Base-by-base conservation (phyloP, 1,140 invertebrate species). In the Papilio polyxenes region DNA sequence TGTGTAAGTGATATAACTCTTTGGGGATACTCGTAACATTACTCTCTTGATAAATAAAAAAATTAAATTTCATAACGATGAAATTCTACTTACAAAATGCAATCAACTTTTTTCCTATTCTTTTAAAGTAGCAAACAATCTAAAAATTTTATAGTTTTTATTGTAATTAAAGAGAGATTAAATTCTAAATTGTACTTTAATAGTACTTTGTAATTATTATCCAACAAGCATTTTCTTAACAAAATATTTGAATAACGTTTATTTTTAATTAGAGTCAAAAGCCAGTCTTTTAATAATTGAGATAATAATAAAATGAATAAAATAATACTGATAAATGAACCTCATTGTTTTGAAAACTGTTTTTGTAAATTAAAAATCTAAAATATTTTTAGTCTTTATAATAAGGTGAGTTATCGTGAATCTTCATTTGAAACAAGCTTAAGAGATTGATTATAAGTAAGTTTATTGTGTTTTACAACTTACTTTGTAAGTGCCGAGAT, bases 401-500 rank as follows among this genome's bases (percentile, higher is more conserved):
- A 10, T 74, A 75, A 53, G 23, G 40, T 44, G 40, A 44, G 4
- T 4, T 44, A 44, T 44, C 7, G 3, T 44, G 40, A 7, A 44
- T 3, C 1, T 44, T 44, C 7, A 44, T 44, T 44, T 44, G 7
- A 44, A 44, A 44, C 40, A 1, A 44, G 40, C 4, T 44, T 3
- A 44, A 44, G 7, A 44, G 40, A 44, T 44, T 44, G 1, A 44
- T 3, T 44, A 44, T 44, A 7, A 44, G 40, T 31, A 31, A 31
- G 0, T 31, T 31, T 31, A 31, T 31, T 31, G 23, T 31, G 23
- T 31, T 1, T 31, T 31, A 31, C 23, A 59, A 59, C 85, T 85
- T 95, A 98, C 98, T 96, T 98, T 98, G 90, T 98, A 98, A 83
- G 95, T 96, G 84, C 97, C 97, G 81, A 98, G 96, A 90, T 98